phyloP scores from a whole-genome alignment of 2,113 vertebrate genomes.

The Pangasianodon hypophthalmus region DNA sequence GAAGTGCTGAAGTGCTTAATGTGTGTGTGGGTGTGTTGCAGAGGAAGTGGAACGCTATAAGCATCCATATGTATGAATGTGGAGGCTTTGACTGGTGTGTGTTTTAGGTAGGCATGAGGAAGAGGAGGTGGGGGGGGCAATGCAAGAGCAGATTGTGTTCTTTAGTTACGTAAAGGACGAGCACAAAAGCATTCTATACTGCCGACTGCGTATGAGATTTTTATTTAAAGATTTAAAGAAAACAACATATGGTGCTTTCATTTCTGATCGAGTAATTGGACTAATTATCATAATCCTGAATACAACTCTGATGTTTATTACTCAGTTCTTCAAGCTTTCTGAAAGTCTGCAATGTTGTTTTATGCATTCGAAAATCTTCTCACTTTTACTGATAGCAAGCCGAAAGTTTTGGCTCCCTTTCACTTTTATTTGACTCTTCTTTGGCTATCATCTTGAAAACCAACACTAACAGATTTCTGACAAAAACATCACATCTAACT shows the following conservation, averaged over 20 bases:
- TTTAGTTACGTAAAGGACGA: constrained; percentile 1
- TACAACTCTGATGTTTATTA: background rate
- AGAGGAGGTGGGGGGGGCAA: background rate
- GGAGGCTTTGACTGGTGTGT: constrained; percentile 18
- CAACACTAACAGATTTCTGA: background rate
- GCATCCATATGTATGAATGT: constrained; percentile 40
- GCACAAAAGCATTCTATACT: background rate
- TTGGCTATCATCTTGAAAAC: background rate
- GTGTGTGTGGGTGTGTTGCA: constrained; percentile 19
- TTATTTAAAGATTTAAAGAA: constrained; percentile 1
- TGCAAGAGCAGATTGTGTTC: background rate
- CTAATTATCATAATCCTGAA: background rate
- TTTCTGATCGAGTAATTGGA: background rate
- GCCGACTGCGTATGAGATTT: background rate
- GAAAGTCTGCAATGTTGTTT: background rate
- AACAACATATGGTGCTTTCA: constrained; percentile 24
- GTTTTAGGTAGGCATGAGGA: background rate
- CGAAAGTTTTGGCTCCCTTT: background rate
- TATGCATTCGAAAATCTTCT: background rate
- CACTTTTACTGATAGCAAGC: background rate
- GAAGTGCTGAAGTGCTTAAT: constrained; percentile 41
- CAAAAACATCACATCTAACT: background rate
- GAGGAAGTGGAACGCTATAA: constrained; percentile 9
- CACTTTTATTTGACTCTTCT: background rate
- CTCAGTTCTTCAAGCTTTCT: background rate